Base-by-base conservation (phyloP, 2,888 invertebrate species). In the Schizotus pectinicornis region DNA sequence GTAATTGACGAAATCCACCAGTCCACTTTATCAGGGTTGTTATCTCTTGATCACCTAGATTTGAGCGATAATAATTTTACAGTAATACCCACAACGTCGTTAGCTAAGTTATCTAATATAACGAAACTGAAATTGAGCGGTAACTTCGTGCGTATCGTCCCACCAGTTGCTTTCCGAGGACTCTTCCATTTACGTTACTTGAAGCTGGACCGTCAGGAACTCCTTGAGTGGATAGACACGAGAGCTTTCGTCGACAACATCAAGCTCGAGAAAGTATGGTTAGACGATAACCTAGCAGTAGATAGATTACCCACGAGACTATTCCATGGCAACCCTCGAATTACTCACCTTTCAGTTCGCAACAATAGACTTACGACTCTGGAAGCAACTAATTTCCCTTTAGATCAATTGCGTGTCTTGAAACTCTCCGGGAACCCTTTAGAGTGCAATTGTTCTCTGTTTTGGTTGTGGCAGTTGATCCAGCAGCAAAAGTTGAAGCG, bases 171-270 rank as follows among this genome's bases (percentile, higher is more conserved):
- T 62, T 91, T 95, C 75, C 85, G 90, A 72, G 93, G 93, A 77
- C 85, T 95, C 56, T 91, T 92, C 78, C 90, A 91, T 79, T 83
- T 94, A 68, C 86, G 87, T 75, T 87, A 85, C 75, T 82, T 94
- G 73, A 88, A 88, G 76, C 81, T 94, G 72, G 87, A 87, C 79
- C 84, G 87, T 70, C 82, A 89, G 70, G 86, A 86, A 70, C 82
- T 85, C 66, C 82, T 94, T 67, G 82, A 83, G 63, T 84, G 82
- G 74, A 87, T 94, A 68, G 90, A 92, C 79, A 84, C 89, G 13
- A 81, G 91, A 77, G 90, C 92, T 49, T 92, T 93, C 76, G 90
- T 90, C 59, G 92, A 93, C 81, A 93, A 93, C 78, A 90, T 92
- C 32, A 89, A 91, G 74, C 81, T 93, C 65, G 91, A 93, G 75